Conservation (phyloP, 2,888 invertebrate species). For the Drosophila longiperda region DNA sequence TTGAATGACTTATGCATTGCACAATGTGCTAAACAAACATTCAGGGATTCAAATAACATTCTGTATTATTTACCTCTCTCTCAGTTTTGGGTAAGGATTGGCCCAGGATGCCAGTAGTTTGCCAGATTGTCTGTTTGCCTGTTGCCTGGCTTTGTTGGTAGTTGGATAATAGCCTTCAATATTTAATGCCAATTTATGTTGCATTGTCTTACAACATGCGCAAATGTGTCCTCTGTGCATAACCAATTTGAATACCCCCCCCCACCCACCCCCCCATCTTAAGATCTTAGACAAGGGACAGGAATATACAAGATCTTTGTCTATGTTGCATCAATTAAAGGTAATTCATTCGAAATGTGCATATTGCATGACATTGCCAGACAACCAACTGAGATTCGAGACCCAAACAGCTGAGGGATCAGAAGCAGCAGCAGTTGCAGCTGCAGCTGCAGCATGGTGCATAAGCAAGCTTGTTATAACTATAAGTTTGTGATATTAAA, state of each 20-base stretch:
- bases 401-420: constrained; percentile 12
- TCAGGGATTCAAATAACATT: constrained; percentile 9
- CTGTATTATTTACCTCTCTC: neutral
- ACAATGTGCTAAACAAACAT: constrained; percentile 53
- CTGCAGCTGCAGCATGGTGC: neutral
- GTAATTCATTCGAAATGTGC: constrained; percentile 72
- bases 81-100: constrained; percentile 2
- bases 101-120: neutral
- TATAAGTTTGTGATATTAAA: constrained; percentile 49
- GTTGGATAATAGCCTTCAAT: constrained; percentile 68
- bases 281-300: neutral
- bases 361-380: constrained; percentile 67
- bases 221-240: constrained; percentile 17
- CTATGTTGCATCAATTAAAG: constrained; percentile 77
- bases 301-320: constrained; percentile 3
- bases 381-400: constrained; percentile 25
- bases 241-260: neutral
- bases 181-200: constrained; percentile 80
- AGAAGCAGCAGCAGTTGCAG: constrained; percentile 1
- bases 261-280: too few relatives aligned
- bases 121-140: constrained; percentile 8
- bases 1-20: constrained; percentile 65
- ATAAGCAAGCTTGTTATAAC: constrained; percentile 45
- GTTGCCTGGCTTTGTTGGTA: constrained; percentile 43
- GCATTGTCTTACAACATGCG: constrained; percentile 55